Percentiles rank a stretch among this genome's conserved stretches.
Evolutionary conservation across 2,113 vertebrate species (phyloP).

Genomic region (Syngnathus floridae): DNA sequence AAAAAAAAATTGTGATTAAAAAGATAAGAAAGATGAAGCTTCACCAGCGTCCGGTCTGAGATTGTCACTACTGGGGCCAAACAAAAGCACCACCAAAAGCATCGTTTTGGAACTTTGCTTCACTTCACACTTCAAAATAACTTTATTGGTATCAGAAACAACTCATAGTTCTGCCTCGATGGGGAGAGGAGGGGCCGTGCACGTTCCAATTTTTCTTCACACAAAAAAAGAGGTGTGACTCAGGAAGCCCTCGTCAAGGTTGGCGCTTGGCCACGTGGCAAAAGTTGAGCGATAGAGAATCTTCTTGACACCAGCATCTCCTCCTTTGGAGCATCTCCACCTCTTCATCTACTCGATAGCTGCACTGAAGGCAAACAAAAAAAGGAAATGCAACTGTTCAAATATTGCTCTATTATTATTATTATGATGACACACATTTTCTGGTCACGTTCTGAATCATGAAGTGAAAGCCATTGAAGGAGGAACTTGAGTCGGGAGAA

Average conservation of each 20-base stretch:
- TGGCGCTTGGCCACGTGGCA: conserved; percentile 13
- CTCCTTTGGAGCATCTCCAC: conserved; percentile 23
- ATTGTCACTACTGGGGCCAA: conserved; percentile 1
- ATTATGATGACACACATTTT: neutral
- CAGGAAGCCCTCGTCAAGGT: conserved; percentile 11
- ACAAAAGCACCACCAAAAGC: conserved; percentile 18
- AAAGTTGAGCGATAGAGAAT: conserved; percentile 32
- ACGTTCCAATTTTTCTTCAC: conserved; percentile 22
- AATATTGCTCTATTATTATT: too few relatives aligned
- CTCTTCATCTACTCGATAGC: conserved; percentile 16
- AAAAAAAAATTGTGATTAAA: conserved; percentile 6
- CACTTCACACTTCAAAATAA: too few relatives aligned
- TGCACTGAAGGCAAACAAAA: conserved; percentile 29
- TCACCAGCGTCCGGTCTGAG: conserved; percentile 4
- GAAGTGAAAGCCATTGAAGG: neutral
- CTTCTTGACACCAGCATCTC: conserved; percentile 29
- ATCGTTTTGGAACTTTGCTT: conserved; percentile 15
- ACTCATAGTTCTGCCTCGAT: conserved; percentile 32
- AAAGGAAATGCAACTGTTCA: neutral
- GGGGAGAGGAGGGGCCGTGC: conserved; percentile 3
- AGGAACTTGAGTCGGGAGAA: neutral
- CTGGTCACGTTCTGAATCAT: neutral
- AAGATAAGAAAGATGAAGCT: conserved; percentile 6
- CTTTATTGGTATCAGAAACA: conserved; percentile 34
- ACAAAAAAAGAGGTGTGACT: conserved; percentile 17